Base-by-base conservation (phyloP, 2,797 vertebrate species). In the Tragelaphus oryx region DNA sequence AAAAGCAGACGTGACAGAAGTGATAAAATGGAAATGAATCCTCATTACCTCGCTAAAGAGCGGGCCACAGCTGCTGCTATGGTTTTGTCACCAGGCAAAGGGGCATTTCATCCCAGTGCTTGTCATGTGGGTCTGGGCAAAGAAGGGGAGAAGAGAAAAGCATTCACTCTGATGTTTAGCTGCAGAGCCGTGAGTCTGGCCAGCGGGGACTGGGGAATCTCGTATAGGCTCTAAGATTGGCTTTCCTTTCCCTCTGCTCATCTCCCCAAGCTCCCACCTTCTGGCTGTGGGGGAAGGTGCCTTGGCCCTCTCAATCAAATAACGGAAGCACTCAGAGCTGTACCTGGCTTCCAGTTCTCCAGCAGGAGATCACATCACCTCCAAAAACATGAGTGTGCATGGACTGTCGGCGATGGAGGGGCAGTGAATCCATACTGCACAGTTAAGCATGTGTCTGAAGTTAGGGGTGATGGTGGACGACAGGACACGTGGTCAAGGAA, bases 21-120 rank as follows among this genome's bases (percentile, higher is more conserved):
- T 24, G 85, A 79, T 82, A 85, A 95, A 75, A 80, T 46, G 50
- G 83, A 93, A 97, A 89, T 82, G 89, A 96, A 97, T 93, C 76
- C 87, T 97, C 94, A 93, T 95, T 93, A 92, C 94, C 17, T 91
- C 57, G 1, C 87, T 87, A 89, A 93, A 92, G 65, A 96, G 81
- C 48, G 10, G 33, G 48, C 41, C 92, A 37, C 90, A 96, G 96
- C 94, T 97, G 80, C 87, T 46, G 26, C 84, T 60, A 57, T 37
- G 44, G 33, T 41, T 54, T 33, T 28, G 68, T 91, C 86, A 18
- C 85, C 74, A 17, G 6, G 82, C 37, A 65, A 86, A 84, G 79
- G 96, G 93, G 5, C 44, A 68, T 91, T 55, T 95, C 81, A 82
- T 84, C 55, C 14, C 80, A 57, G 89, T 28, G 62, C 59, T 57